Conservation (phyloP, 2,888 invertebrate genomes). For the Cataglyphis rosenhaueri region DNA sequence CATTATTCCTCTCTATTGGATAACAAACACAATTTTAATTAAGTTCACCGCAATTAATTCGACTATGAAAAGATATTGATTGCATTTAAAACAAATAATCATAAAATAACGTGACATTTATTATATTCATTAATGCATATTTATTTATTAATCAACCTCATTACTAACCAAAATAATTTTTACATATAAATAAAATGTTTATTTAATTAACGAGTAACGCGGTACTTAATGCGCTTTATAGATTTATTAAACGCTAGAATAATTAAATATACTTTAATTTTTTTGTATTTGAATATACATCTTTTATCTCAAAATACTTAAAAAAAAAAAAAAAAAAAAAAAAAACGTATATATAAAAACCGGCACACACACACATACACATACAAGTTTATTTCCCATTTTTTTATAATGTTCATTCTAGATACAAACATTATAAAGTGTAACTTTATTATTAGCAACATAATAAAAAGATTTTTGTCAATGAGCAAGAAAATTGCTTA, state of each 20-base stretch:
- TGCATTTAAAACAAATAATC: slow-evolving; percentile 30
- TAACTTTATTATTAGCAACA: slow-evolving; percentile 55
- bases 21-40: slow-evolving; percentile 23
- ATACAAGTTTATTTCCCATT: slow-evolving; percentile 31
- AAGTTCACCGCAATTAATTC: not conserved
- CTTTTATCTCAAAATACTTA: not conserved
- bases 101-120: not conserved
- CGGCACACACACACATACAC: not conserved
- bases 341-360: too few species aligned
- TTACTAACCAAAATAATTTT: not conserved
- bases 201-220: slow-evolving; percentile 10
- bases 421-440: slow-evolving; percentile 10
- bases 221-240: not conserved
- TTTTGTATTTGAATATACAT: not conserved
- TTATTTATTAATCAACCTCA: slow-evolving; percentile 4
- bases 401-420: slow-evolving; percentile 44
- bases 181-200: slow-evolving; percentile 8
- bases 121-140: not conserved
- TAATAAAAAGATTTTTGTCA: slow-evolving; percentile 58
- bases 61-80: not conserved
- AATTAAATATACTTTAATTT: slow-evolving; percentile 10
- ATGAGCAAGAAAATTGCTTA: slow-evolving; percentile 60
- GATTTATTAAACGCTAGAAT: slow-evolving; percentile 11
- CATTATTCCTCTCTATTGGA: not conserved
- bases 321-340: not conserved